Evolutionary conservation across 2,797 vertebrate species (phyloP).

Genomic region (Silurus aristotelis): DNA sequence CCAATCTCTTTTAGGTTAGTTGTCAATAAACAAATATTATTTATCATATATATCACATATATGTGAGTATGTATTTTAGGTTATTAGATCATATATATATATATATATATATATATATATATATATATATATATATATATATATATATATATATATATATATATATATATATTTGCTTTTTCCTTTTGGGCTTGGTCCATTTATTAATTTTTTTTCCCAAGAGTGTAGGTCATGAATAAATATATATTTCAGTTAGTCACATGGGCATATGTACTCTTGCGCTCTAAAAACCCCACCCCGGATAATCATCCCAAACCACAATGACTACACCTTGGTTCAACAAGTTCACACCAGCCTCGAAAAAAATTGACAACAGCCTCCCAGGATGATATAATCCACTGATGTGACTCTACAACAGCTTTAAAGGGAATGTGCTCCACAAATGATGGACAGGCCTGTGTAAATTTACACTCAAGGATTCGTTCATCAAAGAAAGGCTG

Average conservation of each 20-base stretch:
- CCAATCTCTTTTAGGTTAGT: no score
- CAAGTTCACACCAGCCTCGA: conserved; percentile 1
- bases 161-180: no score
- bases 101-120: no score
- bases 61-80: no score
- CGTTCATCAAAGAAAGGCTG: conserved; percentile 66
- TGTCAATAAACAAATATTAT: no score
- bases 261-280: background rate
- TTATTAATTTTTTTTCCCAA: no score
- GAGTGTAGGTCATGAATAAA: background rate
- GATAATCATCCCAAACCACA: background rate
- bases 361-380: conserved; percentile 56
- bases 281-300: background rate
- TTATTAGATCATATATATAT: no score
- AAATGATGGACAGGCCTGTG: conserved; percentile 66
- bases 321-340: background rate
- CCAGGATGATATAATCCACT: conserved; percentile 54
- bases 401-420: conserved; percentile 49
- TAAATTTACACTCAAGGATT: conserved; percentile 70
- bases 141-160: no score
- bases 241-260: background rate
- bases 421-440: conserved; percentile 60
- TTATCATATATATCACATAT: no score
- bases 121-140: no score
- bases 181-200: no score